phyloP scores from a whole-genome alignment of 2,113 vertebrate species.

The Erinaceus europaeus region DNA sequence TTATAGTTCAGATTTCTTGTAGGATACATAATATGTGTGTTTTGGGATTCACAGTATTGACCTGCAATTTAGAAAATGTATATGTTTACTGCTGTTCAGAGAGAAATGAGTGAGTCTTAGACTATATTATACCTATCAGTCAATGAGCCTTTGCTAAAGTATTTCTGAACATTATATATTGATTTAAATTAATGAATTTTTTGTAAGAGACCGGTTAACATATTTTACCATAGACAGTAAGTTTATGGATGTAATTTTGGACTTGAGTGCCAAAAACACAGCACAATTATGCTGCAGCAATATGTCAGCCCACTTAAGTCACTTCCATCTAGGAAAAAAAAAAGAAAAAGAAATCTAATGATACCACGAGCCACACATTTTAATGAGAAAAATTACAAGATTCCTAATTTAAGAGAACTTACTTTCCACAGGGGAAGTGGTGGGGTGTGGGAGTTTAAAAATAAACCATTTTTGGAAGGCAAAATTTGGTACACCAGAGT shows the following conservation, averaged over 20 bases:
- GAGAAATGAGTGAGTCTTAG: slow-evolving; percentile 44
- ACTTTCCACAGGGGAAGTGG: slow-evolving; percentile 19
- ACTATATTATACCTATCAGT: not conserved
- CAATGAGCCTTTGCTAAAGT: slow-evolving; percentile 62
- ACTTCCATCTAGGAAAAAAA: slow-evolving; percentile 49
- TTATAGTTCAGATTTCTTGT: slow-evolving; percentile 50
- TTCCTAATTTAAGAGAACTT: slow-evolving; percentile 65
- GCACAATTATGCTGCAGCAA: slow-evolving; percentile 63
- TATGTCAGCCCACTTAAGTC: slow-evolving; percentile 68
- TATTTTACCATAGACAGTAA: slow-evolving; percentile 68
- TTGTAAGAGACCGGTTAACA: slow-evolving; percentile 63
- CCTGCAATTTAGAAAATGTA: slow-evolving; percentile 51
- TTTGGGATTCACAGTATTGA: slow-evolving; percentile 41
- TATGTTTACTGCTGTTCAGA: slow-evolving; percentile 18
- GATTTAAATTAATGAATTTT: slow-evolving; percentile 70
- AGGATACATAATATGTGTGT: not conserved
- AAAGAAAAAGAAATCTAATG: slow-evolving; percentile 65
- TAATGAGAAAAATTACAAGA: slow-evolving; percentile 72
- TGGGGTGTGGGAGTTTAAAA: not conserved
- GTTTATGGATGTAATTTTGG: slow-evolving; percentile 74
- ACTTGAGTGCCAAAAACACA: slow-evolving; percentile 56
- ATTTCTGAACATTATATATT: slow-evolving; percentile 57
- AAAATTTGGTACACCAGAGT: slow-evolving; percentile 56
- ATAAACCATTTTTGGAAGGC: slow-evolving; percentile 63
- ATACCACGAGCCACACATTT: slow-evolving; percentile 61